A percentile compares a stretch with the other conserved stretches of the same genome.
Evolutionary conservation across 2,888 invertebrate genomes (phyloP).

Genomic region (Mamestra brassicae): DNA sequence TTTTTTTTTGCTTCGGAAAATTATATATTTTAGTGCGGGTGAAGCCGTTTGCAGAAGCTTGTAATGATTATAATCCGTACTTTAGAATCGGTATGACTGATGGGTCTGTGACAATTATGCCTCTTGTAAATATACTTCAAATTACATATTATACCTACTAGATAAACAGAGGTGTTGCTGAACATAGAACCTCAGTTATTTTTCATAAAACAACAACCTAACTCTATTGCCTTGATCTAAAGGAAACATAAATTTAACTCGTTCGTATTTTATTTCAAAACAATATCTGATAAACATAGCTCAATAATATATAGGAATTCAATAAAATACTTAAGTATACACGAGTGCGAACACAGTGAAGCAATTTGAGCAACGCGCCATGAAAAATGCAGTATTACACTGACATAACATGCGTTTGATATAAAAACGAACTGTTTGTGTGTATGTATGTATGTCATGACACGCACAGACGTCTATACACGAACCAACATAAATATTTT

Average conservation of each 20-base stretch:
- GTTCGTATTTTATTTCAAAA: slow-evolving; percentile 21
- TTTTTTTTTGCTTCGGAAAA: too few relatives aligned
- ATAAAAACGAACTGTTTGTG: slow-evolving; percentile 53
- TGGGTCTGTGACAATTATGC: too few relatives aligned
- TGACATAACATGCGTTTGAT: slow-evolving; percentile 64
- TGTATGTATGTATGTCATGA: slow-evolving; percentile 57
- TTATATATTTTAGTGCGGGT: too few relatives aligned
- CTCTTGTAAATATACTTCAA: too few relatives aligned
- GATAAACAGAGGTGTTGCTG: neutral
- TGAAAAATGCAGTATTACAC: slow-evolving; percentile 62
- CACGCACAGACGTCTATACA: slow-evolving; percentile 64
- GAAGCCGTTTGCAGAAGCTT: too few relatives aligned
- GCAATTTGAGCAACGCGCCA: slow-evolving; percentile 57
- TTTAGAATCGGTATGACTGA: too few relatives aligned
- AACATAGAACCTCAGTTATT: neutral
- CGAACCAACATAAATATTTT: slow-evolving; percentile 67
- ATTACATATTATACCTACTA: too few relatives aligned
- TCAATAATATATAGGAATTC: slow-evolving; percentile 50
- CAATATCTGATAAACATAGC: slow-evolving; percentile 41
- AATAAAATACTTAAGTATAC: slow-evolving; percentile 40
- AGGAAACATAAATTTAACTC: slow-evolving; percentile 33
- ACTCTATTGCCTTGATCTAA: neutral
- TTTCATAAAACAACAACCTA: neutral
- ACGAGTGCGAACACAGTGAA: slow-evolving; percentile 50
- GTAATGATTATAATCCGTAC: too few relatives aligned